Evolutionary conservation across 2,797 vertebrate genomes (phyloP), one percentile per base, ranked within the genome.

Genomic region (Parambassis ranga): DNA sequence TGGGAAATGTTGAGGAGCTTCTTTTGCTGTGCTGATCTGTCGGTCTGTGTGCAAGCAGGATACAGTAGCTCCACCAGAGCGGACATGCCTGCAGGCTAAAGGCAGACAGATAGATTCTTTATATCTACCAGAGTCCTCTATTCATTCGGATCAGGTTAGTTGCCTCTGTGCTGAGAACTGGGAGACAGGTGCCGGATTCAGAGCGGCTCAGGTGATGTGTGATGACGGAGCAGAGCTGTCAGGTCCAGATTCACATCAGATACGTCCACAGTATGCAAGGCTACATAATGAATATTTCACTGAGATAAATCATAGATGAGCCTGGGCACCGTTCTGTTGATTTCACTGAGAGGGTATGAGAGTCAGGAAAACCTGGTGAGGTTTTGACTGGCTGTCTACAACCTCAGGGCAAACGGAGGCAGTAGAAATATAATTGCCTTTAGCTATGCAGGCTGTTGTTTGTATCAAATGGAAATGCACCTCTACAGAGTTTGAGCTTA

Each of bases 291-390:
- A 92, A 92, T 92, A 91, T 93, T 92, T 83, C 81, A 90, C 86
- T 44, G 49, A 68, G 85, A 88, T 91, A 85, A 93, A 91, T 92
- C 87, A 89, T 93, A 87, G 79, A 93, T 92, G 90, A 92, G 86
- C 70, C 81, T 24, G 70, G 87, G 89, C 82, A 86, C 83, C 78
- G 38, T 91, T 90, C 84, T 82, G 87, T 89, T 88, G 84, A 90
- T 91, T 92, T 92, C 89, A 91, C 85, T 80, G 83, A 86, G 82
- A 86, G 73, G 68, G 66, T 43, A 63, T n/a, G 79, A 83, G 89
- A 83, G 79, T 76, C 75, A 71, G 75, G 53, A 74, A 79, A 85
- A 81, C 79, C 84, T 79, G 82, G 84, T 59, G 65, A 78, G 83
- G 80, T 64, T 86, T 83, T 87, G 82, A 89, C 84, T 89, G 79